Evolutionary conservation across 2,888 invertebrate species (phyloP), one percentile per base, ranked within the genome.

Genomic region (Pyrrhia umbra): DNA sequence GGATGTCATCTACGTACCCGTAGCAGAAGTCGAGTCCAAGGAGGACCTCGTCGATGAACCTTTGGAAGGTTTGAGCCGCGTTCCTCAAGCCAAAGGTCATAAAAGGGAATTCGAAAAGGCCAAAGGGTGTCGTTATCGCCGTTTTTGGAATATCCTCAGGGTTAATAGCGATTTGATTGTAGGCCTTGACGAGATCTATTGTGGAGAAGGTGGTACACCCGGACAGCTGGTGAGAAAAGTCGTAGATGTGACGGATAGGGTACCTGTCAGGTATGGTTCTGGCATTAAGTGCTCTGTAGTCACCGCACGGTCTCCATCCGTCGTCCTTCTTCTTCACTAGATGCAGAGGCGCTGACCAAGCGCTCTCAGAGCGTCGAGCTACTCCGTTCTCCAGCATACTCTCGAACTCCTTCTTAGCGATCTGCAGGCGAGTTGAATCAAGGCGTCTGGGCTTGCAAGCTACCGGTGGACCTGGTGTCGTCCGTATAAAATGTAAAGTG

Each of bases 381-480:
- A 71, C 47, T 57, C 71, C n/a, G 15, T 45, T 23, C 68, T 62
- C n/a, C 65, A 40, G 30, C 30, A 30, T 30, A 4, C 13, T 3
- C 8, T 30, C 30, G 30, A 30, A 30, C 30, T 30, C 30, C 30
- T 30, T 30, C 30, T 30, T 30, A 3, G 30, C 30, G 3, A 13
- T 13, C 30, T 30, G 30, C 30, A 30, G 8, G 9, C 30, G 3
- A 30, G 30, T 2, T 2, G 30, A 13, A 13, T 30, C 30, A 4
- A 30, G 30, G 13, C 30, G 30, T 30, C 30, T 6, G 3, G 30
- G 30, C 30, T 30, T 30, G 30, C 30, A 30, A 4, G 30, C 30
- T 8, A 30, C 30, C 8, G 30, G 30, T 8, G 30, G 30, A 2
- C 30, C 30, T 30, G 30, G 30, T 9, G 30, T 30, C 8, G 30